Base-by-base conservation (phyloP, 2,888 invertebrate genomes). In the Heliconius sara region DNA sequence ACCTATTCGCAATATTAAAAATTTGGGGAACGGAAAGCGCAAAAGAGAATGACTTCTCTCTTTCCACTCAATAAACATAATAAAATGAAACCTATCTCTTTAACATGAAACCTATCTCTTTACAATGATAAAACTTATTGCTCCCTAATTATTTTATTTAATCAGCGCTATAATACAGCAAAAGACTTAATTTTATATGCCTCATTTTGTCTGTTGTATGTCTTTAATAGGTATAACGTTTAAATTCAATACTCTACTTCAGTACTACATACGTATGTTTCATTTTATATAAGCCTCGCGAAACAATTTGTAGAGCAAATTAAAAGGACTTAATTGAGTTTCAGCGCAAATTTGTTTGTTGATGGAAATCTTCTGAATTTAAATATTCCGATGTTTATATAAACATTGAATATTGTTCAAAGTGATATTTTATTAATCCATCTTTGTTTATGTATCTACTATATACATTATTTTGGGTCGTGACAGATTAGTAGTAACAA, bases 321-420 rank as follows among this genome's bases (percentile, higher is more conserved):
- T 70, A 70, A 70, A 70, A 43, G 68, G 70, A 70, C 70, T 43
- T 70, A 70, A 70, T 70, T 70, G 25, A 70, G 43, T 70, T 70
- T 47, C 70, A 43, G 43, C 70, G 25, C 13, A 70, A 70, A 70
- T 70, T 43, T 70, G 70, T 70, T 70, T 70, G 70, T 47, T 25
- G 70, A 70, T 70, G 43, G 43, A 43, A 70, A 70, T 60, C 16
- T 68, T 70, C 70, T 70, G 25, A 70, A 70, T 70, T 70, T 43
- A 43, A 47, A 70, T 70, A 70, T 43, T 47, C 68, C 25, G 9
- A 70, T 70, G 43, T 13, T 43, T 70, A 70, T 16, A 63, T 65
- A 67, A 70, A 70, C 43, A 70, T 25, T 70, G 70, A 70, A 27
- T 70, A 27, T 68, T 70, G 43, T 70, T 70, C 7, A 2, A 25